phyloP scores from a whole-genome alignment of 1,140 invertebrate genomes.

The Bombus huntii region DNA sequence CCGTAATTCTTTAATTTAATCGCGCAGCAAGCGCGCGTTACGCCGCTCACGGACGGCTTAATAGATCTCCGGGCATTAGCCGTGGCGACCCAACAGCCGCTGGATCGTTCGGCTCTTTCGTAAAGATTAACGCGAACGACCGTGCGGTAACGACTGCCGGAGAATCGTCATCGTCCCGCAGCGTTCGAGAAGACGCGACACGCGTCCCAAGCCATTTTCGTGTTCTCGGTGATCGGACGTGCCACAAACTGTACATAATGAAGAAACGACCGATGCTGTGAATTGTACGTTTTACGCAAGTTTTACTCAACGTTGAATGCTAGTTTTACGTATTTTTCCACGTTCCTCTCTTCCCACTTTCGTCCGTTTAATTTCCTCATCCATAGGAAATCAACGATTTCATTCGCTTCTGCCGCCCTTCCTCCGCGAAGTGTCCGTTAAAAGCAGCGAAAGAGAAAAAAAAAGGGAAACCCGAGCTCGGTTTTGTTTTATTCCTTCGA shows the following conservation, averaged over 20 bases:
- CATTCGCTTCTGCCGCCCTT: background rate
- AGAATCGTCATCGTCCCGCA: constrained; percentile 48
- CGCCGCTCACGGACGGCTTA: constrained; percentile 56
- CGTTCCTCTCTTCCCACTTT: background rate
- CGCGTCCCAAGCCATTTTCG: constrained; percentile 30
- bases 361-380: background rate
- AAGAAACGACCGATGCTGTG: background rate
- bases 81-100: constrained; percentile 39
- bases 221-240: background rate
- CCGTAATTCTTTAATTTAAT: constrained; percentile 53
- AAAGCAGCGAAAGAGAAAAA: background rate
- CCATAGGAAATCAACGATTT: background rate
- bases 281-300: background rate
- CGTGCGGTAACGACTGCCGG: constrained; percentile 41
- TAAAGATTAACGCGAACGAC: constrained; percentile 52
- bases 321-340: background rate
- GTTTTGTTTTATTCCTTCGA: constrained; percentile 44
- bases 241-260: background rate
- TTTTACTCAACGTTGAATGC: too few species aligned
- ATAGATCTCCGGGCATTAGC: constrained; percentile 59
- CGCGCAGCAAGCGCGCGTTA: constrained; percentile 43
- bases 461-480: background rate
- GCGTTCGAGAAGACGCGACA: background rate
- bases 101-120: constrained; percentile 39
- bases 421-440: background rate